Evolutionary conservation across 2,888 invertebrate genomes (phyloP).

Genomic region (Lysandra bellargus): DNA sequence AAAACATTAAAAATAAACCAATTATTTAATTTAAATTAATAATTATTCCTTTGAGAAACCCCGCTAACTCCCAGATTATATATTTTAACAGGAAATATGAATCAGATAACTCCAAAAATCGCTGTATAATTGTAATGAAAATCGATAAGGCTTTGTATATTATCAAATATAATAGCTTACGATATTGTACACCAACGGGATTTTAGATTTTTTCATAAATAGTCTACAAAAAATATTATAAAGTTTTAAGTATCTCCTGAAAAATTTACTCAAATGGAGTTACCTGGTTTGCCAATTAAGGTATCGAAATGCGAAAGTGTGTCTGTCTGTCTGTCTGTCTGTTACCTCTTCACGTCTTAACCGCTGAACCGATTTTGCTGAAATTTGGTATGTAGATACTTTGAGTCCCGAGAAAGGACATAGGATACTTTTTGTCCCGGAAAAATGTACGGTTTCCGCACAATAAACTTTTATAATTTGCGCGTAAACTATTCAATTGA

Average conservation of each 20-base stretch:
- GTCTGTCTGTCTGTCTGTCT: too few relatives aligned
- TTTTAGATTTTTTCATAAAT: constrained; percentile 30
- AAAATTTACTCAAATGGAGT: constrained; percentile 41
- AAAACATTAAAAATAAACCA: constrained; percentile 10
- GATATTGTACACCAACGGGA: constrained; percentile 38
- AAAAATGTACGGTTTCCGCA: too few relatives aligned
- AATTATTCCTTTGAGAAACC: constrained; percentile 31
- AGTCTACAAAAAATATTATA: constrained; percentile 27
- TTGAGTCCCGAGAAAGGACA: too few relatives aligned
- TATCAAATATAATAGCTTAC: constrained; percentile 48
- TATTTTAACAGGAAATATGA: constrained; percentile 29
- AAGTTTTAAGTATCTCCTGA: constrained; percentile 31
- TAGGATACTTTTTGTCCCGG: too few relatives aligned
- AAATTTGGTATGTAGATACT: too few relatives aligned
- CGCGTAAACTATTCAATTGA: too few relatives aligned
- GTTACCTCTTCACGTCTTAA: too few relatives aligned
- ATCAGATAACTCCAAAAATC: constrained; percentile 31
- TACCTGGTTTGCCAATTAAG: constrained; percentile 2
- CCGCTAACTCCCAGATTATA: constrained; percentile 29
- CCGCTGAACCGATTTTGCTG: too few relatives aligned
- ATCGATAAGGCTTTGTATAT: constrained; percentile 19
- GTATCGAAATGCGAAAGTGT: background rate
- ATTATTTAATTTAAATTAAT: background rate
- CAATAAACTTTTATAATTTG: too few relatives aligned
- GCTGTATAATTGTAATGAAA: constrained; percentile 26